These are phyloP conservation scores for Phenganax marumi DNA, from an alignment of 92 coral and sea anemone species.

Conservation along the genomic window DNA sequence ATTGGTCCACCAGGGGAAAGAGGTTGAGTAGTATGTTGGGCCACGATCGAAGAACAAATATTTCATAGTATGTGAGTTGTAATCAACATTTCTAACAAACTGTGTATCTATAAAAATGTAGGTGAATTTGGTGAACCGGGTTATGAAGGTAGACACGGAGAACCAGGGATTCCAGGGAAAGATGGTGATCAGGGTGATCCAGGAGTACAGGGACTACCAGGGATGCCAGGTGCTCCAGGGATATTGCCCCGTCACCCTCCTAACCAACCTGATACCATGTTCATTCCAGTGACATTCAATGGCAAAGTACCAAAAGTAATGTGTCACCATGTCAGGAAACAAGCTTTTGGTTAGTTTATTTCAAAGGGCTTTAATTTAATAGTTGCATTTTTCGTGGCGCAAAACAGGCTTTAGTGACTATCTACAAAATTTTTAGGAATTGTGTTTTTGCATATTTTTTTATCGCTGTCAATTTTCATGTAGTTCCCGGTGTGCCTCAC, in stretches of 20 bases:
- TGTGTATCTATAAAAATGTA: background rate
- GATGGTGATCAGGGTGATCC: conserved; percentile 1
- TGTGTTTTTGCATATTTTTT: background rate
- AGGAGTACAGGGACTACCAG: background rate
- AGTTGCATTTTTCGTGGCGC: background rate
- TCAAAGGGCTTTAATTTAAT: background rate
- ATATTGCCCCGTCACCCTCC: conserved; percentile 25
- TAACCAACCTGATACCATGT: conserved; percentile 1
- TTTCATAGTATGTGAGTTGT: no score
- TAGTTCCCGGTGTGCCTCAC: conserved; percentile 40
- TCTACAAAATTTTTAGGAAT: background rate
- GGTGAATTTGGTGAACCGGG: conserved; percentile 3
- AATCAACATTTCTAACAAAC: no score
- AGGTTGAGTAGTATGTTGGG: background rate
- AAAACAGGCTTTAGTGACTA: background rate
- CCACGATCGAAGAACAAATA: no score
- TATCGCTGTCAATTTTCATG: background rate
- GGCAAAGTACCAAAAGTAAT: conserved; percentile 22
- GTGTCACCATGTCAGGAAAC: conserved; percentile 15
- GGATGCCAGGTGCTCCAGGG: conserved; percentile 25
- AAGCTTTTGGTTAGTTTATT: conserved; percentile 29
- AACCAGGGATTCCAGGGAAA: background rate
- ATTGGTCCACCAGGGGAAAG: background rate
- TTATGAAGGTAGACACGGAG: background rate
- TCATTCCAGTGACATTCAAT: background rate